Evolutionary conservation across 1,140 invertebrate genomes (phyloP).

Genomic region (Magallana gigas): DNA sequence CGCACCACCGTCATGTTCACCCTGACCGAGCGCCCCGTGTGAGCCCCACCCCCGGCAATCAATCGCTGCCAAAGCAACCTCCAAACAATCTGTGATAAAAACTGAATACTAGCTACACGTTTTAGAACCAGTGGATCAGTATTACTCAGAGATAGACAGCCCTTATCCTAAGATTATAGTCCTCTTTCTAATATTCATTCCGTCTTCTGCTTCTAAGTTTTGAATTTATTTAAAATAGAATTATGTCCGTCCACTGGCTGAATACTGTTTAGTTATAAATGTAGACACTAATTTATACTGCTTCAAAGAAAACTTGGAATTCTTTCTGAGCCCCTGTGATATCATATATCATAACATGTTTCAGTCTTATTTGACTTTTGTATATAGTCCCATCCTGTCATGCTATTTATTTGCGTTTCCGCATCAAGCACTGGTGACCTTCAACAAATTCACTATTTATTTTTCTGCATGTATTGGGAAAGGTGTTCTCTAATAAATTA

Average conservation of each 20-base stretch:
- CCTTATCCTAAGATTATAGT: neutral
- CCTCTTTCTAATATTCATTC: too few relatives aligned
- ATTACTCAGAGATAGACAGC: neutral
- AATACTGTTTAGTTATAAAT: too few relatives aligned
- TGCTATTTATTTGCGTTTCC: neutral
- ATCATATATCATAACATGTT: too few relatives aligned
- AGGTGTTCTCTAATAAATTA: slow-evolving; percentile 6
- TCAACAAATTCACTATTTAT: slow-evolving; percentile 13
- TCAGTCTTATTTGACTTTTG: neutral
- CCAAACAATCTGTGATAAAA: slow-evolving; percentile 3
- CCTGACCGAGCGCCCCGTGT: slow-evolving; percentile 7
- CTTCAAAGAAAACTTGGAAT: too few relatives aligned
- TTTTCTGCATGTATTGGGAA: slow-evolving; percentile 22
- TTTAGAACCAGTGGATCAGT: slow-evolving; percentile 4
- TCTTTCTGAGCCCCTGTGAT: too few relatives aligned
- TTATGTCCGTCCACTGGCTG: too few relatives aligned
- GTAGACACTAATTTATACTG: too few relatives aligned
- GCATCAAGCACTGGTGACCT: neutral
- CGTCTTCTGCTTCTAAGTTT: too few relatives aligned
- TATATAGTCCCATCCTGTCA: neutral
- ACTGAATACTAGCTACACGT: neutral
- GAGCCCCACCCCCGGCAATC: neutral
- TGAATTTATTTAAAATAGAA: too few relatives aligned
- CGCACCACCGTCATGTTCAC: slow-evolving; percentile 24
- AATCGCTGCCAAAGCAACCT: neutral